Conservation (phyloP, 2,888 invertebrate genomes). For the Laothoe populi region DNA sequence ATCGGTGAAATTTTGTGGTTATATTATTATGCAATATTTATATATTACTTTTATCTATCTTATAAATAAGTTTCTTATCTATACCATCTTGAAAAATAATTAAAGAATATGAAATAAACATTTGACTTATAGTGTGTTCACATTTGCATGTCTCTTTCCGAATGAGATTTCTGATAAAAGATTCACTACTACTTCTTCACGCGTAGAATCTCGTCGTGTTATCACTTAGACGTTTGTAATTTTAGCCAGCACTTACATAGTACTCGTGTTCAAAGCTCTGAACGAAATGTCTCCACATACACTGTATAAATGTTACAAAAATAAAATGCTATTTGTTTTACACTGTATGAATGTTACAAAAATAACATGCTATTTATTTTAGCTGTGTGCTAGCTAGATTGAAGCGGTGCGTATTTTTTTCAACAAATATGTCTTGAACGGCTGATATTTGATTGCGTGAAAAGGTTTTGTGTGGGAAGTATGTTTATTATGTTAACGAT, state of each 20-base stretch:
- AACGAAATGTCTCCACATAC: conserved; percentile 1
- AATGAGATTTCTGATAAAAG: not conserved
- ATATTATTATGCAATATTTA: too few relatives aligned
- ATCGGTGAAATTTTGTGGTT: too few relatives aligned
- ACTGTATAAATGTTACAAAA: conserved; percentile 1
- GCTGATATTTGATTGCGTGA: not conserved
- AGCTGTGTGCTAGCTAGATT: not conserved
- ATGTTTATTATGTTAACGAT: too few relatives aligned
- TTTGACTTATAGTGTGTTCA: too few relatives aligned
- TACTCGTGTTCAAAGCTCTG: not conserved
- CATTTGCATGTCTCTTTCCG: too few relatives aligned
- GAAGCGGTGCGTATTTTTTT: not conserved
- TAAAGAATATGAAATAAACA: too few relatives aligned
- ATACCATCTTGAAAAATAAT: too few relatives aligned
- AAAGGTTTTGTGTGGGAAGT: too few relatives aligned
- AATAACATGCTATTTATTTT: not conserved
- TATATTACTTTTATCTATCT: too few relatives aligned
- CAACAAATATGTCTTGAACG: not conserved
- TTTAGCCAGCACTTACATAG: not conserved
- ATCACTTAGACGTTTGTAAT: conserved; percentile 20
- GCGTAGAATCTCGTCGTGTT: conserved; percentile 11
- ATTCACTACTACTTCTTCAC: not conserved
- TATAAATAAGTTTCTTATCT: too few relatives aligned
- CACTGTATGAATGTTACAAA: conserved; percentile 3
- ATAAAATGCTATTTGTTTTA: not conserved